These are phyloP conservation scores for Acanthococcus lagerstroemiae DNA, from an alignment of 2,888 invertebrate species.

Conservation along the genomic window DNA sequence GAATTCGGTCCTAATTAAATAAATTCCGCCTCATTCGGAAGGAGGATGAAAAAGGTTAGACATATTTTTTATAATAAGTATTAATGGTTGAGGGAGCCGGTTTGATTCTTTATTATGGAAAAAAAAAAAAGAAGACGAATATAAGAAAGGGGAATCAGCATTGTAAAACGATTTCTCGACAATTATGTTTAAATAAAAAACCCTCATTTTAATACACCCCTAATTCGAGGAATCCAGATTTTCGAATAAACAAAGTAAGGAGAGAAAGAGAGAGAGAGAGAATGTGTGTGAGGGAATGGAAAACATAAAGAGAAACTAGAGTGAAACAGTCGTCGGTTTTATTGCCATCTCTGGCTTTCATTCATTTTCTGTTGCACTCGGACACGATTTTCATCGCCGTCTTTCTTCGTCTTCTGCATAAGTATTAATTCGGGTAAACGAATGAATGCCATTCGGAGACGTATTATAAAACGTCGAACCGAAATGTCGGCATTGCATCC, in stretches of 20 bases:
- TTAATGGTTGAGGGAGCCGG: background rate
- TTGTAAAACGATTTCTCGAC: conserved; percentile 15
- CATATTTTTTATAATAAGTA: background rate
- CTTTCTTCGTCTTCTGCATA: background rate
- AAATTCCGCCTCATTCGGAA: background rate
- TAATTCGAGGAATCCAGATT: conserved; percentile 3
- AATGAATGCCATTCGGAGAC: no score
- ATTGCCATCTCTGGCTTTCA: background rate
- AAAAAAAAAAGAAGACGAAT: background rate
- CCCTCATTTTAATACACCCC: conserved; percentile 5
- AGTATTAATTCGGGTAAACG: no score
- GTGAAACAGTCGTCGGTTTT: conserved; percentile 1
- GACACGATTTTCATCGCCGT: conserved; percentile 1
- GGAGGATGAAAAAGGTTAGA: background rate
- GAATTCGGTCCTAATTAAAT: background rate
- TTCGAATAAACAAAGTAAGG: background rate
- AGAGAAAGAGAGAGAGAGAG: conserved; percentile 5
- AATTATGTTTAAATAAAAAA: conserved; percentile 14
- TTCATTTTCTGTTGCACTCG: conserved; percentile 9
- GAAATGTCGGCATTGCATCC: conserved; percentile 3
- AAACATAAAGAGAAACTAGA: background rate
- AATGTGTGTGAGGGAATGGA: no score
- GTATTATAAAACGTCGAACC: no score
- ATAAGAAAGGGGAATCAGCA: background rate
- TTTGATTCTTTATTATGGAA: background rate